Conservation (phyloP, 2,797 vertebrate genomes). For the Onychomys torridus region DNA sequence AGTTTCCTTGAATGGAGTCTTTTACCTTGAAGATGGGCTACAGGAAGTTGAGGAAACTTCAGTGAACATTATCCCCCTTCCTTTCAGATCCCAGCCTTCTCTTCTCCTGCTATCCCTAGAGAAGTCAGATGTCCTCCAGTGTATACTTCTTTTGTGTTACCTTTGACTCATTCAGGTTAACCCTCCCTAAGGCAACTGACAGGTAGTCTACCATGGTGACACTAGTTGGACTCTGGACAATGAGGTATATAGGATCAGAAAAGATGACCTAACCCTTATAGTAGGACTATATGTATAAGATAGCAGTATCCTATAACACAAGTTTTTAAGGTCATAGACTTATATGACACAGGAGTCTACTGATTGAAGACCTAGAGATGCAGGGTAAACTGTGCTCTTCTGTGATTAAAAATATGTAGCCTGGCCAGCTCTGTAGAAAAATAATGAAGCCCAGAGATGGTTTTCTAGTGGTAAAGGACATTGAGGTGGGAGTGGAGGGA, state of each 20-base stretch:
- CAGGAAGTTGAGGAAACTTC: background rate
- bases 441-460: background rate
- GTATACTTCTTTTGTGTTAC: too few relatives aligned
- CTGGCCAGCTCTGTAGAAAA: background rate
- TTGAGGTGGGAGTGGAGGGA: too few relatives aligned
- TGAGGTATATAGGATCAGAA: background rate
- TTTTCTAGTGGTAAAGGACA: background rate
- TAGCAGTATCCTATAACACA: background rate
- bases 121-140: background rate
- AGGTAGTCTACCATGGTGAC: background rate
- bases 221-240: too few relatives aligned
- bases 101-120: too few relatives aligned
- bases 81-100: background rate
- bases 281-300: background rate
- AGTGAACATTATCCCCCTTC: fast-evolving
- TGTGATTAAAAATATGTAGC: background rate
- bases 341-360: background rate
- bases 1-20: background rate
- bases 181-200: background rate
- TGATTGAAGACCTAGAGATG: background rate
- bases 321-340: background rate
- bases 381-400: background rate
- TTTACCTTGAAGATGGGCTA: background rate
- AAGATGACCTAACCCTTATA: too few relatives aligned
- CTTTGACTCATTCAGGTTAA: background rate